These are phyloP conservation scores for Sus cebifrons DNA, from an alignment of 2,797 vertebrate species.

Conservation along the genomic window DNA sequence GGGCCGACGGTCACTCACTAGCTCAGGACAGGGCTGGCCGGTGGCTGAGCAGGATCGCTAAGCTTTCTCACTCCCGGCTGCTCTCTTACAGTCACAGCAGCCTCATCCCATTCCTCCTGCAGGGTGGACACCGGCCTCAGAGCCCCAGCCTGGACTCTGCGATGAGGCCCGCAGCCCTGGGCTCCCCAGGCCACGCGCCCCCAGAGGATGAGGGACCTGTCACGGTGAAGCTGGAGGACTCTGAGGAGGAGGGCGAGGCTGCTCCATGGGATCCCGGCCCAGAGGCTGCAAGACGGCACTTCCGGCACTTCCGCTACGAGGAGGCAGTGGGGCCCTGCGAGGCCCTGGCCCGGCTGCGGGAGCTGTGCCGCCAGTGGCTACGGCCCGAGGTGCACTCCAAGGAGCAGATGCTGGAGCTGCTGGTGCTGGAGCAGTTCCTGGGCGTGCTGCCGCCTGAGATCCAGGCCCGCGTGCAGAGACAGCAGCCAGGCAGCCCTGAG, in stretches of 20 bases:
- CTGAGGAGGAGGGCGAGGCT: slow-evolving; percentile 17
- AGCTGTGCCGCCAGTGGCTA: slow-evolving; percentile 84
- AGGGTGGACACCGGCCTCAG: neutral
- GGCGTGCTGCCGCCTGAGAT: slow-evolving; percentile 75
- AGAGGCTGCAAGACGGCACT: slow-evolving; percentile 67
- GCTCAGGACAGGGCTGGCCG: no score
- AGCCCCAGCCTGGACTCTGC: neutral
- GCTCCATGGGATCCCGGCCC: slow-evolving; percentile 19
- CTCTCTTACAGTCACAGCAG: neutral
- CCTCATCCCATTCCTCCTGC: neutral
- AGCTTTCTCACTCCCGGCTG: no score
- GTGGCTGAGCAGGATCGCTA: no score
- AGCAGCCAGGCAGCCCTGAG: slow-evolving; percentile 72
- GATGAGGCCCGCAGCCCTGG: slow-evolving; percentile 49
- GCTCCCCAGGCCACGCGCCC: neutral
- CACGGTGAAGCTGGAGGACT: slow-evolving; percentile 76
- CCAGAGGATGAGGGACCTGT: slow-evolving; percentile 6
- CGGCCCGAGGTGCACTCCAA: slow-evolving; percentile 80
- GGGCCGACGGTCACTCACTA: no score
- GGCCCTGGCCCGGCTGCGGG: slow-evolving; percentile 76
- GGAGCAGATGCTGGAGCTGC: slow-evolving; percentile 84
- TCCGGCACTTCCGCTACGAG: slow-evolving; percentile 77
- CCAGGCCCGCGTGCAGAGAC: slow-evolving; percentile 68
- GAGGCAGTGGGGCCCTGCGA: slow-evolving; percentile 61
- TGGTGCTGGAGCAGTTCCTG: slow-evolving; percentile 87